Evolutionary conservation across 2,888 invertebrate genomes (phyloP).

Genomic region (Hyppa rectilinea): DNA sequence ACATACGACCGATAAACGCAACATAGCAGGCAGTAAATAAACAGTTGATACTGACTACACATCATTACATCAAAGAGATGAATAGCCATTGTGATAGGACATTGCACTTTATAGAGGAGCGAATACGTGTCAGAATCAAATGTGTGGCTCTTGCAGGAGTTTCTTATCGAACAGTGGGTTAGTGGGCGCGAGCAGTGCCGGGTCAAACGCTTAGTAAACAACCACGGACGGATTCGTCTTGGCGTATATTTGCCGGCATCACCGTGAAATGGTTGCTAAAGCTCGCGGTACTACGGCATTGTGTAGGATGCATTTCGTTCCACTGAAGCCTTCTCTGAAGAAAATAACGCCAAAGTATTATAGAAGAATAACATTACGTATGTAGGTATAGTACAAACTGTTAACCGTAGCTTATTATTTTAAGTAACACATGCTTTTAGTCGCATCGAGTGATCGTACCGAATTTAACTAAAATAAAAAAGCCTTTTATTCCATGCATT

Average conservation of each 20-base stretch:
- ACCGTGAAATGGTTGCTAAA: conserved; percentile 84
- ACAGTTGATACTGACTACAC: conserved; percentile 89
- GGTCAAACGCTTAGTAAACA: conserved; percentile 88
- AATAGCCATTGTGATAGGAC: conserved; percentile 79
- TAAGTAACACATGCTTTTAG: conserved; percentile 5
- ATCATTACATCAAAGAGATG: conserved; percentile 88
- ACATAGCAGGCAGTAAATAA: conserved; percentile 84
- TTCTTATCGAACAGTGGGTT: conserved; percentile 86
- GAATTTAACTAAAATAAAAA: too few species aligned
- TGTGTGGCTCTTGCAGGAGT: conserved; percentile 64
- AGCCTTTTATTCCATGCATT: too few species aligned
- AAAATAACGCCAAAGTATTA: conserved; percentile 22
- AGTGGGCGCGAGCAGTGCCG: conserved; percentile 85
- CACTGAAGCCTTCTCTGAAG: conserved; percentile 70
- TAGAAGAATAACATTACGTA: not conserved
- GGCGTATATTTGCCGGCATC: conserved; percentile 79
- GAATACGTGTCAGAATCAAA: conserved; percentile 79
- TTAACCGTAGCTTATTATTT: conserved; percentile 22
- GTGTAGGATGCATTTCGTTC: conserved; percentile 76
- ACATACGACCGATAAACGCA: conserved; percentile 72
- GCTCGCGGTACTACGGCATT: conserved; percentile 74
- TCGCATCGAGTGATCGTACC: not conserved
- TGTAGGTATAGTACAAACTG: not conserved
- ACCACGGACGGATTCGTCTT: conserved; percentile 82
- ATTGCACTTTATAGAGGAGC: conserved; percentile 77